A percentile compares a stretch with the other conserved stretches of the same genome.
These are phyloP conservation scores for Xiphophorus birchmanni DNA, from an alignment of 2,797 vertebrate genomes.

Conservation along the genomic window DNA sequence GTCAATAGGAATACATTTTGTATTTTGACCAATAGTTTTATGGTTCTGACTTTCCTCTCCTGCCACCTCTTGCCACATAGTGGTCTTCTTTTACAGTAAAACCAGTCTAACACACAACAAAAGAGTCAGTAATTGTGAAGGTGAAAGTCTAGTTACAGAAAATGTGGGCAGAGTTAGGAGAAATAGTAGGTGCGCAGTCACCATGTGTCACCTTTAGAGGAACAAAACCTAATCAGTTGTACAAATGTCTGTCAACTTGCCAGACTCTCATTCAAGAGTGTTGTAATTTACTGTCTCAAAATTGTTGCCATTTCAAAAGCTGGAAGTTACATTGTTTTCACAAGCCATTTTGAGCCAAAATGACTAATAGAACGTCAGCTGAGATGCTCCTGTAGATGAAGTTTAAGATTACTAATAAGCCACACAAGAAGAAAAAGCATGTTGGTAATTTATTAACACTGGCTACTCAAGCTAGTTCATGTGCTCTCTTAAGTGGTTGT, in stretches of 20 bases:
- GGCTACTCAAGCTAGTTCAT: constrained; percentile 11
- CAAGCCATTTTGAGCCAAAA: background rate
- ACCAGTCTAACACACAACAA: background rate
- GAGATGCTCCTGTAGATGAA: background rate
- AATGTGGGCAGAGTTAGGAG: background rate
- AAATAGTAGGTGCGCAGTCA: background rate
- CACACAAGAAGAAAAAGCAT: background rate
- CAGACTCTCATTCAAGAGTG: background rate
- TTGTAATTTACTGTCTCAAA: background rate
- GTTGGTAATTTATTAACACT: constrained; percentile 13
- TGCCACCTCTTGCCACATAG: background rate
- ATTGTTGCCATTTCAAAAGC: background rate
- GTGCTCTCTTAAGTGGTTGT: constrained; percentile 12
- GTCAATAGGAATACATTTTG: background rate
- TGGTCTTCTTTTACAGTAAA: background rate
- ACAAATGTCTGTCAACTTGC: background rate
- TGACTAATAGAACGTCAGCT: background rate
- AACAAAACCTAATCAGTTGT: background rate
- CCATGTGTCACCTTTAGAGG: background rate
- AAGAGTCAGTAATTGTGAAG: background rate
- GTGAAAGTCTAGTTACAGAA: background rate
- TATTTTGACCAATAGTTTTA: background rate
- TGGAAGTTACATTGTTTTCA: background rate
- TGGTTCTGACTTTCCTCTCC: background rate
- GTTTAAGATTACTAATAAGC: background rate